Evolutionary conservation across 2,113 vertebrate genomes (phyloP).

Genomic region (Stigmatopora nigra): DNA sequence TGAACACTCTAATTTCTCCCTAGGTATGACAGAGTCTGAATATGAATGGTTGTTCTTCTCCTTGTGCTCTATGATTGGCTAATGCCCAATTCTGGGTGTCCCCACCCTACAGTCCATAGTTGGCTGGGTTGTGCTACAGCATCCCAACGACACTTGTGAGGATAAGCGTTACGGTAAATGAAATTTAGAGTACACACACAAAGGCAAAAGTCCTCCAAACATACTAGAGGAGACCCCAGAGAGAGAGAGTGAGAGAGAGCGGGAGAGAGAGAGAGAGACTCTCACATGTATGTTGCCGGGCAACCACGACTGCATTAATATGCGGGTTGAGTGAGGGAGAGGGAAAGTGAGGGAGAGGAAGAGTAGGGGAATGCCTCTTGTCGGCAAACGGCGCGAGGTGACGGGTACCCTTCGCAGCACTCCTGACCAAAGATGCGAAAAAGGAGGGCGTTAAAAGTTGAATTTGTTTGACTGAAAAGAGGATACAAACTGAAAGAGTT

Average conservation of each 20-base stretch:
- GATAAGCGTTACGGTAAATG: too few species aligned
- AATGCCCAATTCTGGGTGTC: too few species aligned
- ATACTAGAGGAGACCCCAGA: conserved; percentile 47
- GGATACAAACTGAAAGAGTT: conserved; percentile 14
- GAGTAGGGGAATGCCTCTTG: conserved; percentile 63
- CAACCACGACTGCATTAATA: conserved; percentile 83
- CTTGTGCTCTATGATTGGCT: too few species aligned
- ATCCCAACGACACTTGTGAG: too few species aligned
- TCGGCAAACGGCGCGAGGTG: conserved; percentile 53
- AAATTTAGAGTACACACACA: background rate
- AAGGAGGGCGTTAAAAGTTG: conserved; percentile 37
- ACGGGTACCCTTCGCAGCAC: conserved; percentile 36
- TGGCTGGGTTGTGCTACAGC: too few species aligned
- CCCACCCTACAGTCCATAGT: too few species aligned
- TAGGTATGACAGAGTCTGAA: too few species aligned
- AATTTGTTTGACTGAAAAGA: conserved; percentile 7
- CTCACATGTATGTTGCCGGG: conserved; percentile 82
- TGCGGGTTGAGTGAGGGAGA: conserved; percentile 67
- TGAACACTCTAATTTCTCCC: too few species aligned
- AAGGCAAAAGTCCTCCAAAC: background rate
- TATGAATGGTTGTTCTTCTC: too few species aligned
- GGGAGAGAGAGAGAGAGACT: conserved; percentile 56
- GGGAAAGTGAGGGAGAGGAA: background rate
- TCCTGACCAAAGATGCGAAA: background rate
- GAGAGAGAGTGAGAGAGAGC: background rate